A percentile compares a stretch with the other conserved stretches of the same genome.
Evolutionary conservation across 2,113 vertebrate genomes (phyloP).

Genomic region (Osmerus mordax): DNA sequence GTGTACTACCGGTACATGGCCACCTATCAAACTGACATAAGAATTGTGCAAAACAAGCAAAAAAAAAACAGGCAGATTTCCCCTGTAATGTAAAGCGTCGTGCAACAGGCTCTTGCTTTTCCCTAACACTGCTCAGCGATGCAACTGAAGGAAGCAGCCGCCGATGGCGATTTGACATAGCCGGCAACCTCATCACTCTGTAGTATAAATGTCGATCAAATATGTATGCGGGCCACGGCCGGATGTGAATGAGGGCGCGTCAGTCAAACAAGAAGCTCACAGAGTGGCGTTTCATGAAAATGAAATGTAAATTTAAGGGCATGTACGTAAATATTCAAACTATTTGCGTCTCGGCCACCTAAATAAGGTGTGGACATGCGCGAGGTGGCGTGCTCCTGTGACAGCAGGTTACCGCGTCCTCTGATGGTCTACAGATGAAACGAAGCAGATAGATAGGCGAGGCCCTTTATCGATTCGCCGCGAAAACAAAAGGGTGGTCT

Average conservation of each 20-base stretch:
- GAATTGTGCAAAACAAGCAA: conserved; percentile 35
- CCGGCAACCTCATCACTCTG: conserved; percentile 16
- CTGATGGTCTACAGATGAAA: conserved; percentile 37
- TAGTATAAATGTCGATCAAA: conserved; percentile 19
- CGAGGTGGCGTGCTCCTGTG: neutral
- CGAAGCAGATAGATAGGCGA: conserved; percentile 56
- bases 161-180: conserved; percentile 14
- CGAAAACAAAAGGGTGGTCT: conserved; percentile 59
- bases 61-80: conserved; percentile 17
- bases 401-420: conserved; percentile 13
- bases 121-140: conserved; percentile 26
- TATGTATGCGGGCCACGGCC: conserved; percentile 14
- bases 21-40: conserved; percentile 35
- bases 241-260: neutral
- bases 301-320: neutral
- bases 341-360: neutral
- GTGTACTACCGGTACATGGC: conserved; percentile 27
- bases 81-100: conserved; percentile 9
- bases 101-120: conserved; percentile 11
- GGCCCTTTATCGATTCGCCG: conserved; percentile 56
- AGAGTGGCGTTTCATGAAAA: neutral
- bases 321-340: too few relatives aligned
- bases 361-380: neutral
- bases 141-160: conserved; percentile 5
- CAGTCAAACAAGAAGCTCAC: neutral